Evolutionary conservation across 2,113 vertebrate genomes (phyloP), one percentile per base, ranked within the genome.

Genomic region (Ellobius talpinus): DNA sequence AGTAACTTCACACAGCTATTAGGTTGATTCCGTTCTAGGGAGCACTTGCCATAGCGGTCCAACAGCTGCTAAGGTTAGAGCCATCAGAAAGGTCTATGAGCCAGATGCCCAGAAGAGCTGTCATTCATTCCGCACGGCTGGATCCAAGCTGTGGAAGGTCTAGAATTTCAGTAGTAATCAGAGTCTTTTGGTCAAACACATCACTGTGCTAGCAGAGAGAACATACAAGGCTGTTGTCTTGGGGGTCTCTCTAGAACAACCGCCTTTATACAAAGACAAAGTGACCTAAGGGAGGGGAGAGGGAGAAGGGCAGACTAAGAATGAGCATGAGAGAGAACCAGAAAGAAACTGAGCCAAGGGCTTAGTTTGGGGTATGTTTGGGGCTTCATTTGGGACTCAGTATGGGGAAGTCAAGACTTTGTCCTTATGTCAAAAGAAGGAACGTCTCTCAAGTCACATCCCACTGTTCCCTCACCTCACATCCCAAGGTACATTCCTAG

Each of bases 401-500:
- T 72, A 19, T 72, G 68, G 68, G 68, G 42, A 85, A 92, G n/a
- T 76, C 13, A 1, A 92, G n/a, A 68, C 26, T 42, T n/a, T 70
- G 76, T 13, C 72, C 47, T n/a, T 91, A 16, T 79, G 6, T 76
- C 61, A 88, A 77, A 93, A 92, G 55, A 87, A 96, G 12, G 21
- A n/a, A 42, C 16, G 74, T 94, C 68, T 88, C 76, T 68, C 4
- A 81, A 95, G 61, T 66, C 74, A 72, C 23, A 73, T 50, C 23
- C 36, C 33, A 14, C 36, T 21, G 45, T 87, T 89, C 42, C 94
- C 82, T 94, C 94, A 55, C 45, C 74, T 94, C 39, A 70, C 0
- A 61, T 66, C 76, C 55, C 89, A 66, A 93, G 39, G 10, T 85
- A 87, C 29, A 87, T 85, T 89, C 94, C 91, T 95, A 95, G 91